Evolutionary conservation across 2,888 invertebrate genomes (phyloP), one percentile per base, ranked within the genome.

Genomic region (Eristalis tenax): DNA sequence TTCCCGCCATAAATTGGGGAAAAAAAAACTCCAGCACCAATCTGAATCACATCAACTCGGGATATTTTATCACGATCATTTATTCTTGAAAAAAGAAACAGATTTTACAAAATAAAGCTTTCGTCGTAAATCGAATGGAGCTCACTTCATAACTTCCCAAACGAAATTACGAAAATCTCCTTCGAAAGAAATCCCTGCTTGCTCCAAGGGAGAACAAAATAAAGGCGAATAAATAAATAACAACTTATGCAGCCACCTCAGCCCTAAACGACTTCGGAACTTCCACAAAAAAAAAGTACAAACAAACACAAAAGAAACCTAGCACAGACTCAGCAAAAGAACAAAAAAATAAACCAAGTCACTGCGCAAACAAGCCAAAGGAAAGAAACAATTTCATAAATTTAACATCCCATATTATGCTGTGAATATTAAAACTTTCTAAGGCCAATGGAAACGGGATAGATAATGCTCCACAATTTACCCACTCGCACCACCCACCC

Each of bases 361-460:
- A 23, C 1, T 26, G 59, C 59, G 26, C 59, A 59, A 59, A 26
- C 70, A 57, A 71, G 70, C 64, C 65, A 32, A 73, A 73, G 2
- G 38, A 59, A 66, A 32, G 28, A 64, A 79, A 73, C 38, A 26
- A 79, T 79, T 66, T 66, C 79, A 79, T 73, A 79, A 79, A 73
- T 79, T 66, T 50, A 59, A 63, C 69, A 64, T n/a, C 64, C 35
- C 43, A 78, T 43, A 68, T 71, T 59, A 68, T 71, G 28, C 43
- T 15, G 18, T 28, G 73, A 43, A 63, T 61, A 61, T 73, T 63
- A 73, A 43, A 63, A 73, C 73, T 63, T 73, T 28, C 61, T 43
- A 63, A 43, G 18, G 22, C 59, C 71, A 71, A 18, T 32, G 28
- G 18, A 63, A 71, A 71, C 64, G 57, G 65, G 65, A 66, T 57